Base-by-base conservation (phyloP, 2,888 invertebrate species). In the Pegoplata infirma region DNA sequence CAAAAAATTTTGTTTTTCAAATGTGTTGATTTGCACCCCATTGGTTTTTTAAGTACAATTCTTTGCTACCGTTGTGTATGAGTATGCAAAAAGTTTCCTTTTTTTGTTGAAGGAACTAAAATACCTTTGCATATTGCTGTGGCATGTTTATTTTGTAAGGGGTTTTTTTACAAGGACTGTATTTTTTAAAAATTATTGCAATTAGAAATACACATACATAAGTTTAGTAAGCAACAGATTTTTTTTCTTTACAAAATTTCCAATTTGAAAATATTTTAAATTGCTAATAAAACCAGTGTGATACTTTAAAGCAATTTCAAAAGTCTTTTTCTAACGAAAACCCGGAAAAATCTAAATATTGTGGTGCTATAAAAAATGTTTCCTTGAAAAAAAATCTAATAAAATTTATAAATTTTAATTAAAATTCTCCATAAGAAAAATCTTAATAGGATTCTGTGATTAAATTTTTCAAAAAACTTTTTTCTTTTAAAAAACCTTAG, bases 1-100 rank as follows among this genome's bases (percentile, higher is more conserved):
- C 2, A 40, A 40, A 40, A 40, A n/a, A n/a, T 25, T n/a, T n/a
- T 19, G 12, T 47, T 14, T 55, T 55, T 53, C 63, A 63, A 63
- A 74, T 69, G 69, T 74, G 68, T 71, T 69, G 78, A 78, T 74
- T 64, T 66, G 69, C 78, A 69, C 78, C 78, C 78, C 59, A 74
- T 78, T 59, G 74, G 49, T 78, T 59, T n/a, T 44, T 53, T 7
- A 61, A 69, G 53, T 44, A 59, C 49, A 61, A 16, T 63, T 28
- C 63, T 56, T 49, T 49, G 21, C 40, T 56, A 32, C 1, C 14
- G 16, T 19, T 28, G 5, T 76, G 76, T 12, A 63, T 56, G 53
- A 36, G 16, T 55, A 61, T 72, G 76, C 53, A 19, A 76, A 66
- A 56, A 28, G 21, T 32, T 69, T 19, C 4, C 32, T 8, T 71